phyloP scores from a whole-genome alignment of 2,888 invertebrate species.

The Spialia ferax region DNA sequence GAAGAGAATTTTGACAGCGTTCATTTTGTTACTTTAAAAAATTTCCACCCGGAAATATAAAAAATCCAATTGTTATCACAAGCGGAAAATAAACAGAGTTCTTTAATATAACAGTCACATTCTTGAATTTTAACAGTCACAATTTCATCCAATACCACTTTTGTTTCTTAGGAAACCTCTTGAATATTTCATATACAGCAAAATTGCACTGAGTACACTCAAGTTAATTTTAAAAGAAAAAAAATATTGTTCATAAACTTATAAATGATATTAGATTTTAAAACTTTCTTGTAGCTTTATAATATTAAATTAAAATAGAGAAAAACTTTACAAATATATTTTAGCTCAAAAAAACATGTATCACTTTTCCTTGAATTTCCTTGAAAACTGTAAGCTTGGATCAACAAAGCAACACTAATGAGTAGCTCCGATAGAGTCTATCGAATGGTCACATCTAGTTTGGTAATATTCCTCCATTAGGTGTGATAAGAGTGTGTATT shows the following conservation, averaged over 20 bases:
- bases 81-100: neutral
- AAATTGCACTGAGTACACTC: constrained; percentile 4
- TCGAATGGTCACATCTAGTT: constrained; percentile 14
- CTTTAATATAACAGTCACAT: constrained; percentile 28
- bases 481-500: constrained; percentile 40
- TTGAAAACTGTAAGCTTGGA: constrained; percentile 9
- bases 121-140: neutral
- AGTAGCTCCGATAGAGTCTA: constrained; percentile 12
- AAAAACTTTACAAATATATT: too few relatives aligned
- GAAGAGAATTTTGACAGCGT: constrained; percentile 72
- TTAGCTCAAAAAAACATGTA: neutral
- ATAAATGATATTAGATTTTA: constrained; percentile 5
- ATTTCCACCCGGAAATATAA: neutral
- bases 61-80: neutral
- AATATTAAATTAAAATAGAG: neutral
- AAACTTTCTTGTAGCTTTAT: neutral
- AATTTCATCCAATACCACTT: constrained; percentile 41
- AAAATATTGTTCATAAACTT: constrained; percentile 5
- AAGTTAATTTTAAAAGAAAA: constrained; percentile 7
- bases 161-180: constrained; percentile 29
- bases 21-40: constrained; percentile 45
- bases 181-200: constrained; percentile 31
- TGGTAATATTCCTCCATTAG: constrained; percentile 46
- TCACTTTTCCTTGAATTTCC: constrained; percentile 3
- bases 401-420: neutral